phyloP scores from a whole-genome alignment of 35 echinoderm and acorn worm genomes.

The Heliocidaris erythrogramma region DNA sequence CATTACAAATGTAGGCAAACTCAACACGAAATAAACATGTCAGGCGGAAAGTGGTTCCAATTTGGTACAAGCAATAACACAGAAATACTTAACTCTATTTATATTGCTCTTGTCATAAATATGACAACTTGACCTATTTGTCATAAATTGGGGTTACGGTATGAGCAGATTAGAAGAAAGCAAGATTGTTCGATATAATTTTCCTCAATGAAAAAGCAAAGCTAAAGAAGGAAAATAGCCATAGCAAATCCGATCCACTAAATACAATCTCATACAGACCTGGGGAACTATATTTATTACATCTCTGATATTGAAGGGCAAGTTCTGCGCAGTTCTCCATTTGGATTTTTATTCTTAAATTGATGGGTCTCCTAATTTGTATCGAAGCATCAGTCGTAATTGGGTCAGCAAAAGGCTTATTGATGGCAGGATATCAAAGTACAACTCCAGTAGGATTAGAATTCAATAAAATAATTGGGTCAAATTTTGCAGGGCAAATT shows the following conservation, averaged over 20 bases:
- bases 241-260: background rate
- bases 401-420: background rate
- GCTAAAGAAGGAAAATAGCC: background rate
- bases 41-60: background rate
- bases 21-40: background rate
- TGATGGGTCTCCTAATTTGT: background rate
- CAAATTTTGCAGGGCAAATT: background rate
- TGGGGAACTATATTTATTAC: background rate
- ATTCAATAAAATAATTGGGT: conserved; percentile 14
- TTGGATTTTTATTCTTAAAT: background rate
- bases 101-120: background rate
- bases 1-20: background rate
- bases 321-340: background rate
- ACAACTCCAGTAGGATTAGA: background rate
- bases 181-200: background rate
- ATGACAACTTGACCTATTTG: background rate
- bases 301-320: background rate
- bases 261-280: background rate
- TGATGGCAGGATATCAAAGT: background rate
- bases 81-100: background rate
- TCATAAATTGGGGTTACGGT: background rate
- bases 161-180: background rate
- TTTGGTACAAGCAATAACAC: background rate
- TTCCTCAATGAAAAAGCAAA: background rate
- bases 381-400: background rate